Evolutionary conservation across 2,113 vertebrate species (phyloP), one percentile per base, ranked within the genome.

Genomic region (Psittacara wagleri): DNA sequence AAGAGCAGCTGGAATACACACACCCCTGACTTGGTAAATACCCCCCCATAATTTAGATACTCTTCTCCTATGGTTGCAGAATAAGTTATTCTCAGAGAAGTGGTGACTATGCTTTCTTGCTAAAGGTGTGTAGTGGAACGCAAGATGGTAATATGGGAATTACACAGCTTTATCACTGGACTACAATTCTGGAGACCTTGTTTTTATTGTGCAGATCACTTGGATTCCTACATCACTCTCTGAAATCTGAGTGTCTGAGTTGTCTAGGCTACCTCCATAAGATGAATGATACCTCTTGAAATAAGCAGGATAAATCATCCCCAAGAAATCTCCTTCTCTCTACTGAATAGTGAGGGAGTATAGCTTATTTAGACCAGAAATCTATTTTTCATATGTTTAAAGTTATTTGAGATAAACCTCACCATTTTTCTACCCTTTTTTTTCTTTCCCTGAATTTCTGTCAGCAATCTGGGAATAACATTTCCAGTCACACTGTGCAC

Each of bases 331-430:
- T 29, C 17, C 46, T 91, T 63, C 51, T 78, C 61, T 75, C 69
- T 59, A 61, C 29, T 89, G 83, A 77, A 6, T 23, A 64, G 5
- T 48, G 55, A 67, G 35, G 62, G 2, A 95, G 27, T 68, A 69
- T 11, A 18, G 43, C 55, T 95, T 84, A 91, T 94, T 92, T 82
- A 84, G 69, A 91, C 16, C 55, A 95, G 80, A 95, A 88, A 86
- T 92, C 83, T 68, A 86, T 94, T 95, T 79, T 61, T 95, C 83
- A 61, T 41, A 6, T n/a, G 51, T 82, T 93, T 88, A 28, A 64
- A 92, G 73, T 14, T 82, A 84, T 2, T 1, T 48, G 66, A 86
- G 69, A 70, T n/a, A 76, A 94, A 11, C 59, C 43, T 81, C 51
- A 39, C 39, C 39, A 82, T 86, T 86, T 88, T 89, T 74, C 61